Evolutionary conservation across 92 coral and sea anemone species (phyloP).

Genomic region (Phymanthus crucifer): DNA sequence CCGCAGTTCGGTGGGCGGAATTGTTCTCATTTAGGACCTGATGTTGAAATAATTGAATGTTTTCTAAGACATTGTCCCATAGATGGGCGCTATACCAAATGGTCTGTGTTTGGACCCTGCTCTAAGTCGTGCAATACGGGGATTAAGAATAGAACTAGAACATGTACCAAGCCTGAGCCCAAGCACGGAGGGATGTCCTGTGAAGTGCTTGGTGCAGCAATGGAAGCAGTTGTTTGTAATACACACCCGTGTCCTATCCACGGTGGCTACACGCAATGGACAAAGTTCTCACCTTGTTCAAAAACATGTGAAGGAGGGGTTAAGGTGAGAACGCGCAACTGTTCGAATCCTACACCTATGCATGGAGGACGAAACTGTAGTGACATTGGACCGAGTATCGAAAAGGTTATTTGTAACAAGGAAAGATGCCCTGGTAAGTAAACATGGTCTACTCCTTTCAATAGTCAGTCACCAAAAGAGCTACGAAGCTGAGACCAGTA

Average conservation of each 20-base stretch:
- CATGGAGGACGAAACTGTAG: constrained; percentile 68
- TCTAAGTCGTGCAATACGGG: constrained; percentile 49
- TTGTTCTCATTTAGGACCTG: constrained; percentile 67
- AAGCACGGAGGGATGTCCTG: constrained; percentile 52
- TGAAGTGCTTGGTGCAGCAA: constrained; percentile 22
- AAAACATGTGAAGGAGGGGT: constrained; percentile 59
- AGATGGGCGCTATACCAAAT: constrained; percentile 50
- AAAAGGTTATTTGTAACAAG: constrained; percentile 49
- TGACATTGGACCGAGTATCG: constrained; percentile 54
- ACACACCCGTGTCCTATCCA: constrained; percentile 60
- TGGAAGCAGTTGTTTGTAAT: constrained; percentile 37
- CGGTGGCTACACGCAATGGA: constrained; percentile 67
- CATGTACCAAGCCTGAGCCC: constrained; percentile 52
- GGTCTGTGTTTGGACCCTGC: constrained; percentile 51
- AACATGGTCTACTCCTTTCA: neutral
- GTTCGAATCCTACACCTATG: constrained; percentile 61
- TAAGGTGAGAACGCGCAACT: constrained; percentile 43
- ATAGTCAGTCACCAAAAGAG: too few species aligned
- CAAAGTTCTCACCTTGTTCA: constrained; percentile 54
- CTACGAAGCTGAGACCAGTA: too few species aligned
- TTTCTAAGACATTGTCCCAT: constrained; percentile 67
- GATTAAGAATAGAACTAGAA: constrained; percentile 37
- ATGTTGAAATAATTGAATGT: constrained; percentile 49
- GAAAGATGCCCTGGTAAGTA: constrained; percentile 82
- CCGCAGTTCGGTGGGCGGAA: constrained; percentile 79